Percentiles rank a stretch among this genome's conserved stretches.
Conservation (phyloP, 2,113 vertebrate genomes). For the Donacobius atricapilla region DNA sequence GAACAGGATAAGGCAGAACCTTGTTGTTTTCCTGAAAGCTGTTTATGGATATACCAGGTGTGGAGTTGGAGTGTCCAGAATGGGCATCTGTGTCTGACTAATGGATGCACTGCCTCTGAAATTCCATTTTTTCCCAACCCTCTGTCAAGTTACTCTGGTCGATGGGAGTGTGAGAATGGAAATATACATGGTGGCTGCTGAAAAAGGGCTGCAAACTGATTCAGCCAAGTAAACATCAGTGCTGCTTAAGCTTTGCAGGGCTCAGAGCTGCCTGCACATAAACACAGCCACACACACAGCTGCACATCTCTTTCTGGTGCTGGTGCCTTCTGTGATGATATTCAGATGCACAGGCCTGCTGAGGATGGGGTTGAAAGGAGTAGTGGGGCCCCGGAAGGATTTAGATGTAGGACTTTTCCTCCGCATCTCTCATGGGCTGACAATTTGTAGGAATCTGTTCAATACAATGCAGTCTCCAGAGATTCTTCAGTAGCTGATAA, state of each 20-base stretch:
- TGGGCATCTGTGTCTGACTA: neutral
- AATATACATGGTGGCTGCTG: neutral
- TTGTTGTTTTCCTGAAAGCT: neutral
- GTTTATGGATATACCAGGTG: neutral
- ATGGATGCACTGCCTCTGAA: neutral
- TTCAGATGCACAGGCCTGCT: neutral
- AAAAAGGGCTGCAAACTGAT: neutral
- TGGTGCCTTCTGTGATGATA: neutral
- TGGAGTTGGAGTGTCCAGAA: neutral
- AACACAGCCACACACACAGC: neutral
- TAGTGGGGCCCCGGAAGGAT: neutral
- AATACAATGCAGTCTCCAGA: neutral
- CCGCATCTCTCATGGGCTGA: neutral
- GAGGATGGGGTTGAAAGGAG: neutral
- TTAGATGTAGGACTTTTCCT: neutral
- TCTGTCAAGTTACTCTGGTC: neutral
- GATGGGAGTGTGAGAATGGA: neutral
- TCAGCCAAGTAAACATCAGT: neutral
- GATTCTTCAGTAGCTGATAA: neutral
- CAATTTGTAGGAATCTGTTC: neutral
- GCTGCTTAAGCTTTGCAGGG: neutral
- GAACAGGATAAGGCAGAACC: neutral
- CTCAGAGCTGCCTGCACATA: neutral
- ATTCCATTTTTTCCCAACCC: neutral
- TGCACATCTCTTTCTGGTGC: fast-evolving